Base-by-base conservation (phyloP, 2,113 vertebrate genomes). In the Crypturellus undulatus region DNA sequence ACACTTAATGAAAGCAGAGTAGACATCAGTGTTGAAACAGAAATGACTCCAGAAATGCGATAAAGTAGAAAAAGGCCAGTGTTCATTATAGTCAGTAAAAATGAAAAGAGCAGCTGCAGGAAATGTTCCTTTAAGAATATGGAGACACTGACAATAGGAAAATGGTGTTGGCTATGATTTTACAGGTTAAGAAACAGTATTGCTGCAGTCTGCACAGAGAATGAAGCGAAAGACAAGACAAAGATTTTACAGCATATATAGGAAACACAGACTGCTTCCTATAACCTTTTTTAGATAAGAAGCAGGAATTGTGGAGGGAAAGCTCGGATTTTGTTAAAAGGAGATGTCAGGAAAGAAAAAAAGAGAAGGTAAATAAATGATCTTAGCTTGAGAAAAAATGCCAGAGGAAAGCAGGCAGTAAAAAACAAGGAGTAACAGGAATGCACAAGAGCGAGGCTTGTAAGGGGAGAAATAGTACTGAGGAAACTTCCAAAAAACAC, bases 341-440 rank as follows among this genome's bases (percentile, higher is more conserved):
- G 52, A 86, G 65, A 38, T 36, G 22, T 34, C 2, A 0, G 52
- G 22, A 79, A 91, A 88, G 47, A n/a, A 56, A 54, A 22, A 21
- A 49, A 45, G 38, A 65, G 43, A 63, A 88, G 30, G 43, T 65
- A 63, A 92, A 59, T 63, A 59, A 47, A 88, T 56, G 71, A 73
- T 72, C 21, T 63, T 71, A 49, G n/a, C 32, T 64, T 58, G 52
- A 58, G 88, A 69, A 89, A 87, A 72, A 0, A 0, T 7, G 8
- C 45, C 40, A 51, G 76, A 60, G 51, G 84, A 36, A 84, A 80
- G 52, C 14, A 64, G 72, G 58, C 42, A 28, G 79, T 7, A 3
- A 36, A 64, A 62, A 84, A 79, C 83, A 95, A 76, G 82, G 77
- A 84, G 52, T 91, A 90, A 90, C 84, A 90, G 89, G 76, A 93